phyloP scores from a whole-genome alignment of 1,140 invertebrate species.

The Drosophila virilis region DNA sequence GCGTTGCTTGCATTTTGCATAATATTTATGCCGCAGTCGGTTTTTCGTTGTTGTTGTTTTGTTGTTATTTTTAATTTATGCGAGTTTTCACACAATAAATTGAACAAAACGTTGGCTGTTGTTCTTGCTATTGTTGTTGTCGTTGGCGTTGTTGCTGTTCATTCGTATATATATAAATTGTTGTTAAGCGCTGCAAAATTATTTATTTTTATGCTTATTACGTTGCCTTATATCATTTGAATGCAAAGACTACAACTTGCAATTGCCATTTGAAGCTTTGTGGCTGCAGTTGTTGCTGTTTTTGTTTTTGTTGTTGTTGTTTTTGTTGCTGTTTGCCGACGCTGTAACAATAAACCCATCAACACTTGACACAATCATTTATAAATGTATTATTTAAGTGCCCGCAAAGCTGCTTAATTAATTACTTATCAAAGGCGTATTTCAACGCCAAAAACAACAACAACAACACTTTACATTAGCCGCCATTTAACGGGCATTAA shows the following conservation, averaged over 20 bases:
- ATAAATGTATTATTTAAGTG: conserved; percentile 72
- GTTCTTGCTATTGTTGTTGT: conserved; percentile 5
- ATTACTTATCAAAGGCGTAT: conserved; percentile 77
- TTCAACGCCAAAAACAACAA: conserved; percentile 54
- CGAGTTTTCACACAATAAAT: conserved; percentile 82
- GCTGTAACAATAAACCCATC: conserved; percentile 73
- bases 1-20: conserved; percentile 71
- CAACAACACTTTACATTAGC: conserved; percentile 39
- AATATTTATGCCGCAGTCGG: conserved; percentile 75
- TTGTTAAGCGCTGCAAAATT: conserved; percentile 57
- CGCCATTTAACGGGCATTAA: conserved; percentile 50
- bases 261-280: conserved; percentile 48
- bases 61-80: conserved; percentile 67
- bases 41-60: conserved; percentile 5
- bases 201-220: conserved; percentile 81
- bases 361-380: conserved; percentile 80
- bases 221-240: conserved; percentile 70
- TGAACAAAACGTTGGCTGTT: conserved; percentile 68
- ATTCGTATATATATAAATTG: conserved; percentile 33
- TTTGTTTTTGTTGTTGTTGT: neutral
- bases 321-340: conserved; percentile 6
- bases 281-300: neutral
- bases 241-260: conserved; percentile 57
- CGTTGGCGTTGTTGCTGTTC: conserved; percentile 28
- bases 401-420: conserved; percentile 64